Percentiles rank a stretch among this genome's conserved stretches.
phyloP scores from a whole-genome alignment of 2,113 vertebrate genomes.

The Pluvianellus socialis region DNA sequence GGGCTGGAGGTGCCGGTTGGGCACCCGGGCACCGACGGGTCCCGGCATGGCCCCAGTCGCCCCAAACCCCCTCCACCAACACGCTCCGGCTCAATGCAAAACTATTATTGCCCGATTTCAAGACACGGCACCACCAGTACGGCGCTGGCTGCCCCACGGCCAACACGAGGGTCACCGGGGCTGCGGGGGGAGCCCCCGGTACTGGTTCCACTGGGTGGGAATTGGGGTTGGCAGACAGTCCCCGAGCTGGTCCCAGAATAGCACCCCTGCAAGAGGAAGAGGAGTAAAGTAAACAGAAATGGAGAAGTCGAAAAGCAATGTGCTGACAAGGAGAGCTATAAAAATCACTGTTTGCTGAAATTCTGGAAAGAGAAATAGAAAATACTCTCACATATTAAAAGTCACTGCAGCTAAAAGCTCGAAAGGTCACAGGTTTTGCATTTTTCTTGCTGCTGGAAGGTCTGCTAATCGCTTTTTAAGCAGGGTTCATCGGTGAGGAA shows the following conservation, averaged over 20 bases:
- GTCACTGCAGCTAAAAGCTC: background rate
- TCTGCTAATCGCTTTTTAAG: slow-evolving; percentile 65
- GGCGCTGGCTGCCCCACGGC: rapidly evolving
- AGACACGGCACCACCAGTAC: rapidly evolving
- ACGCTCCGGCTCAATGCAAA: background rate
- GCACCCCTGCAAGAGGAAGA: background rate
- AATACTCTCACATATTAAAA: background rate
- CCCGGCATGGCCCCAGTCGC: background rate
- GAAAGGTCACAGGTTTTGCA: background rate
- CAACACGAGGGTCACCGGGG: rapidly evolving
- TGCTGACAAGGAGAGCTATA: background rate
- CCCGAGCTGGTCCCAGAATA: background rate
- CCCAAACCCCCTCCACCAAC: background rate
- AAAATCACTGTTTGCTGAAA: background rate
- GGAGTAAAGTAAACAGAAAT: background rate
- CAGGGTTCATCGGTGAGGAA: slow-evolving; percentile 48
- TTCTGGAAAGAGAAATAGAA: background rate
- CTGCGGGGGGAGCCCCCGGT: rapidly evolving
- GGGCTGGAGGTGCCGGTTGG: no score
- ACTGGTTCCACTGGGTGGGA: rapidly evolving
- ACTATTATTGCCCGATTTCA: background rate
- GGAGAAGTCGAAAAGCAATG: rapidly evolving
- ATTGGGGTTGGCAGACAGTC: background rate
- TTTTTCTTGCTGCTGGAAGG: background rate
- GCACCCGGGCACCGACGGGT: no score